Percentiles rank a stretch among this genome's conserved stretches.
Conservation (phyloP, 2,888 invertebrate genomes). For the Mythimna vitellina region DNA sequence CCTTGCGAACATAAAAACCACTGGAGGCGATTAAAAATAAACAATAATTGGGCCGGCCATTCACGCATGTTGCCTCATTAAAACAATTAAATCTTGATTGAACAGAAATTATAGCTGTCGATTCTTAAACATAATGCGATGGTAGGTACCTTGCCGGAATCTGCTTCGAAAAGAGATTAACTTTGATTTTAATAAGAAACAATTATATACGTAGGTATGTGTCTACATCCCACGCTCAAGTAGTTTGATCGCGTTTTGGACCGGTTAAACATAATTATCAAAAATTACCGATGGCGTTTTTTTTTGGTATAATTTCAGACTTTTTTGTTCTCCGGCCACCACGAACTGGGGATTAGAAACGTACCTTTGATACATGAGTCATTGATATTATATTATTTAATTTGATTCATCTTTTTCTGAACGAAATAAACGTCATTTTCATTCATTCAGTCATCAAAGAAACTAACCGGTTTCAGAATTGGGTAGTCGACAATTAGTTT, state of each 20-base stretch:
- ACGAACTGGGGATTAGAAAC: constrained; percentile 65
- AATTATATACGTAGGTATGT: constrained; percentile 88
- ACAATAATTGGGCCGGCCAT: constrained; percentile 90
- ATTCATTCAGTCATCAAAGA: neutral
- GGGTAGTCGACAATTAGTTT: too few species aligned
- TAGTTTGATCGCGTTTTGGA: constrained; percentile 83
- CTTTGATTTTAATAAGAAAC: constrained; percentile 90
- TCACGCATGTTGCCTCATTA: constrained; percentile 91
- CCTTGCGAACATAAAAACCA: constrained; percentile 90
- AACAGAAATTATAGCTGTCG: constrained; percentile 91
- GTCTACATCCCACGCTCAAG: constrained; percentile 87
- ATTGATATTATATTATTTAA: constrained; percentile 44
- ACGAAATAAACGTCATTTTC: neutral
- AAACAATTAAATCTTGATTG: constrained; percentile 91
- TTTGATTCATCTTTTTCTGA: constrained; percentile 32
- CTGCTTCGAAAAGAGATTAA: constrained; percentile 90
- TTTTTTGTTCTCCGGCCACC: constrained; percentile 76
- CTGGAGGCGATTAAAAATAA: constrained; percentile 91
- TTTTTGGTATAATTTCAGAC: constrained; percentile 80
- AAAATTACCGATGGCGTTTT: constrained; percentile 88
- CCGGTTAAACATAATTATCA: constrained; percentile 88
- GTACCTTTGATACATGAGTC: constrained; percentile 59
- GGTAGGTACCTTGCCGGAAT: constrained; percentile 87
- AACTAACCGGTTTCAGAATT: neutral
- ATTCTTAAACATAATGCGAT: constrained; percentile 90